Evolutionary conservation across 2,888 invertebrate species (phyloP).

Genomic region (Macroteleia sp.): DNA sequence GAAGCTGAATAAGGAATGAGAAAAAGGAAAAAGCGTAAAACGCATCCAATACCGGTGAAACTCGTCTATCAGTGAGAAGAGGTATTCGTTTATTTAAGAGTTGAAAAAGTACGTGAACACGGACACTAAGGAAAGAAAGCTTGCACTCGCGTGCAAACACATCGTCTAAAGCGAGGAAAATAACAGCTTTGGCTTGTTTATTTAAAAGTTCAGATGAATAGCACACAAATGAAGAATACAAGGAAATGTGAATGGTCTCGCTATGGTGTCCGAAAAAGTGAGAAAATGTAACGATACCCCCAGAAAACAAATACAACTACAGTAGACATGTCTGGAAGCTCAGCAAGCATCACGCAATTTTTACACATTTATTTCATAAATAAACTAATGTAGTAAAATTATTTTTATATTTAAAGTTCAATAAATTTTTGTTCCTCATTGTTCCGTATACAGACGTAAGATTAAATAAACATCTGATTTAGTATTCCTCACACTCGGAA

Average conservation of each 20-base stretch:
- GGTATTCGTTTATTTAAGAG: conserved; percentile 61
- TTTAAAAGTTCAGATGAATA: conserved; percentile 40
- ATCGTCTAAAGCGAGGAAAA: conserved; percentile 46
- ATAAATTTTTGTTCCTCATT: background rate
- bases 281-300: conserved; percentile 29
- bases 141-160: conserved; percentile 49
- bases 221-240: conserved; percentile 16
- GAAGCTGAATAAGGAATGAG: conserved; percentile 38
- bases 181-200: conserved; percentile 59
- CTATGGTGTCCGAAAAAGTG: conserved; percentile 25
- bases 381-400: too few species aligned
- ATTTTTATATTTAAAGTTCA: too few species aligned
- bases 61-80: conserved; percentile 54
- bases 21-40: conserved; percentile 25
- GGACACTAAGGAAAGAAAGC: conserved; percentile 36
- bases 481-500: conserved; percentile 25
- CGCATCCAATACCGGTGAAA: conserved; percentile 41
- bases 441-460: background rate
- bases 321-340: too few species aligned
- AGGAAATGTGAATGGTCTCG: conserved; percentile 7
- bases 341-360: too few species aligned
- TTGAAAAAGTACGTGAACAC: conserved; percentile 47
- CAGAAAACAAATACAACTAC: too few species aligned
- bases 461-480: conserved; percentile 15
- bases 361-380: too few species aligned